These are phyloP conservation scores for Eclectus roratus DNA, from an alignment of 2,113 vertebrate species.

Conservation along the genomic window DNA sequence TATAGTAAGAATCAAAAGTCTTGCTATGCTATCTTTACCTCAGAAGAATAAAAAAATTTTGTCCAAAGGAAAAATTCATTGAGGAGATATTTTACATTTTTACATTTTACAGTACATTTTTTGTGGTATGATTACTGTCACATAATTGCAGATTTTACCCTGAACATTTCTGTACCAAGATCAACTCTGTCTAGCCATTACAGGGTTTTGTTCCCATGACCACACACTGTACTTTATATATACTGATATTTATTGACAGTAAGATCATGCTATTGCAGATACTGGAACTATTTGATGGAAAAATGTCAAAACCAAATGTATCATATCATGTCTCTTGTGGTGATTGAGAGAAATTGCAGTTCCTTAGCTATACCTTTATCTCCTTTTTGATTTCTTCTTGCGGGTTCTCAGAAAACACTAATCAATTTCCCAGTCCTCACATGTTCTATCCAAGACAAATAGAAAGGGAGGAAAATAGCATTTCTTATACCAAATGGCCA, in stretches of 20 bases:
- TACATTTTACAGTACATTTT: background rate
- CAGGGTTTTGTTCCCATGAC: background rate
- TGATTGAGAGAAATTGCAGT: background rate
- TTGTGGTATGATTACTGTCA: background rate
- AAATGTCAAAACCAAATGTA: background rate
- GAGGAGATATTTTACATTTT: background rate
- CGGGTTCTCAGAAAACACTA: constrained; percentile 3
- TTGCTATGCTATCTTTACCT: background rate
- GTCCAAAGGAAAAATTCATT: background rate
- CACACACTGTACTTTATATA: background rate
- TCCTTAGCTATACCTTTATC: background rate
- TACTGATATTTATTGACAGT: background rate
- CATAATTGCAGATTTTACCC: background rate
- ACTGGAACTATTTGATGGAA: background rate
- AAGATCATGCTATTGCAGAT: background rate
- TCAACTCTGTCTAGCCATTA: background rate
- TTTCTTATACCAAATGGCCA: background rate
- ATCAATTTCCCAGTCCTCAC: background rate
- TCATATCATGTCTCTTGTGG: background rate
- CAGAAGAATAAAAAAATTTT: background rate
- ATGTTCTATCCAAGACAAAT: constrained; percentile 13
- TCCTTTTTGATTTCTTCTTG: background rate
- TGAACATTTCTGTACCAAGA: background rate
- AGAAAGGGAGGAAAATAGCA: background rate
- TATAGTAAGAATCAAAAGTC: background rate